Conservation (phyloP, 2,113 vertebrate species). For the Clarias gariepinus region DNA sequence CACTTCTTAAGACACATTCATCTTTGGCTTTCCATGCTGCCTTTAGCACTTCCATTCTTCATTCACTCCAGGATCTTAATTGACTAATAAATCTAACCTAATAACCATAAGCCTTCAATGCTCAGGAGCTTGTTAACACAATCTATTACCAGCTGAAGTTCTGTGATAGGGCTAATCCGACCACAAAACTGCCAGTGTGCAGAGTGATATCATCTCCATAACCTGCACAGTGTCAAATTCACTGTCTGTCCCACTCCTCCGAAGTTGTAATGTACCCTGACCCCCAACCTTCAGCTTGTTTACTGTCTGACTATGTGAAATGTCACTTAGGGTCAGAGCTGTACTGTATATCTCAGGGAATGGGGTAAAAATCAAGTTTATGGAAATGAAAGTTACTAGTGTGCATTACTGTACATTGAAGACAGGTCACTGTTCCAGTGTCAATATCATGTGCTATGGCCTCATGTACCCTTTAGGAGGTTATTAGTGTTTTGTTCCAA, state of each 20-base stretch:
- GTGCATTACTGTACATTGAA: not conserved
- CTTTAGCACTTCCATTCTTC: conserved; percentile 44
- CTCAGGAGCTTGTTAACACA: conserved; percentile 56
- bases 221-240: conserved; percentile 29
- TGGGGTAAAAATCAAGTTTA: not conserved
- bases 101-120: conserved; percentile 52
- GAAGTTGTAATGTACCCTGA: not conserved
- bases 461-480: not conserved
- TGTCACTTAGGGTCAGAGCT: conserved; percentile 16
- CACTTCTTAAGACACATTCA: conserved; percentile 18
- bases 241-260: not conserved
- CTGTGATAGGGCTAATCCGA: conserved; percentile 40
- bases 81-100: conserved; percentile 59
- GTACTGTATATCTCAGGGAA: conserved; percentile 9
- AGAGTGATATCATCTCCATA: conserved; percentile 25
- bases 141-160: conserved; percentile 51
- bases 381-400: conserved; percentile 7
- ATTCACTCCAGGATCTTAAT: conserved; percentile 52
- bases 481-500: conserved; percentile 25
- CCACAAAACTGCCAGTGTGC: conserved; percentile 22
- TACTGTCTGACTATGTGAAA: conserved; percentile 3
- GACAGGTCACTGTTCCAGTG: not conserved
- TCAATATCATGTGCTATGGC: not conserved
- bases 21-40: conserved; percentile 37
- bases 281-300: not conserved